Evolutionary conservation across 35 echinoderm and acorn worm genomes (phyloP).

Genomic region (Patiria miniata): DNA sequence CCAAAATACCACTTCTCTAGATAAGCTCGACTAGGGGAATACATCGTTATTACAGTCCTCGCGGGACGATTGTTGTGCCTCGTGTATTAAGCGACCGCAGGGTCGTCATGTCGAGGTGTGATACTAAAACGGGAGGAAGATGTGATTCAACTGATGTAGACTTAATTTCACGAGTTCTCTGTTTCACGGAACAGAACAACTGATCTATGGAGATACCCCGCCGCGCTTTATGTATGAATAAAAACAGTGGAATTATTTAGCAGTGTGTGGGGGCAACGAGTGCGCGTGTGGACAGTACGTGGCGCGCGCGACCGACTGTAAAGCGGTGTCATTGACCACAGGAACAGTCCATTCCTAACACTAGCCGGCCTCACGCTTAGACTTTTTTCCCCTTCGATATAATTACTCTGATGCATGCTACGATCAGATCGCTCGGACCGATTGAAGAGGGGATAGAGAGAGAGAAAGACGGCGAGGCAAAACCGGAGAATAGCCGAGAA

Average conservation of each 20-base stretch:
- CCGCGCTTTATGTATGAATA: too few relatives aligned
- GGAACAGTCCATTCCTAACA: background rate
- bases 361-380: background rate
- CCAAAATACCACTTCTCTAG: background rate
- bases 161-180: background rate
- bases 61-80: background rate
- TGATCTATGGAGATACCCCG: too few relatives aligned
- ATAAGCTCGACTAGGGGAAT: background rate
- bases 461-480: background rate
- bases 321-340: constrained; percentile 2
- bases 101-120: background rate
- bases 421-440: constrained; percentile 3
- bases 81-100: background rate
- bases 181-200: background rate
- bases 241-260: too few relatives aligned
- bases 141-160: background rate
- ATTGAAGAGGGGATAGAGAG: background rate
- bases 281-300: too few relatives aligned
- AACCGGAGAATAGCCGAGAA: constrained; percentile 13
- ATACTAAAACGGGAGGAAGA: constrained; percentile 14
- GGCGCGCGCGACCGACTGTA: too few relatives aligned
- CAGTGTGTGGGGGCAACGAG: too few relatives aligned
- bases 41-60: background rate
- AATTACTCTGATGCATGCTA: constrained; percentile 10
- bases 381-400: constrained; percentile 9